Conservation (phyloP, 2,888 invertebrate species). For the Monoplex corrugatus region DNA sequence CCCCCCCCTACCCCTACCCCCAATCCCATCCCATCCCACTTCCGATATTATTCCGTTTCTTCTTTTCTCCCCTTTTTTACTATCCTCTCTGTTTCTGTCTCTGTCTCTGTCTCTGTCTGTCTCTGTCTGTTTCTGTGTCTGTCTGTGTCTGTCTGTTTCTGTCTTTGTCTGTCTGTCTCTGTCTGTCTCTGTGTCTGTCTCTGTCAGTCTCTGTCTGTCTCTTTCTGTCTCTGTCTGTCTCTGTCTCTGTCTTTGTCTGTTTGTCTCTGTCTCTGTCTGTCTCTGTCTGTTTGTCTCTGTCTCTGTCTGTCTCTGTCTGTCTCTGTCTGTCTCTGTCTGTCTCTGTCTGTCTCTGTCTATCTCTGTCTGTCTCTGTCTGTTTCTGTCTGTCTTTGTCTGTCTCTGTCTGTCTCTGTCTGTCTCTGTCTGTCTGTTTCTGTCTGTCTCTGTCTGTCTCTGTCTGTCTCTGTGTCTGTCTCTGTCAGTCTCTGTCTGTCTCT, state of each 20-base stretch:
- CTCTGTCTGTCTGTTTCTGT: slow-evolving; percentile 15
- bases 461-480: not conserved
- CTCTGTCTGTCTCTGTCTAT: no score
- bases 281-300: not conserved
- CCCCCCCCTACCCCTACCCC: not conserved
- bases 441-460: not conserved
- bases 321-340: no score
- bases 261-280: not conserved
- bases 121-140: not conserved
- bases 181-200: not conserved
- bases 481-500: not conserved
- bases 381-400: no score
- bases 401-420: not conserved
- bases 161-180: not conserved
- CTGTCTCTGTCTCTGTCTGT: not conserved
- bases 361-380: no score
- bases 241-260: not conserved
- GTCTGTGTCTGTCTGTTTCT: not conserved
- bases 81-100: not conserved
- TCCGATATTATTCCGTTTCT: not conserved
- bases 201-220: not conserved
- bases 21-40: not conserved
- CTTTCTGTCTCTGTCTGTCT: slow-evolving; percentile 1
- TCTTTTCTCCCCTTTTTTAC: not conserved
- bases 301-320: no score